Evolutionary conservation across 2,888 invertebrate genomes (phyloP).

Genomic region (Pterostichus madidus): DNA sequence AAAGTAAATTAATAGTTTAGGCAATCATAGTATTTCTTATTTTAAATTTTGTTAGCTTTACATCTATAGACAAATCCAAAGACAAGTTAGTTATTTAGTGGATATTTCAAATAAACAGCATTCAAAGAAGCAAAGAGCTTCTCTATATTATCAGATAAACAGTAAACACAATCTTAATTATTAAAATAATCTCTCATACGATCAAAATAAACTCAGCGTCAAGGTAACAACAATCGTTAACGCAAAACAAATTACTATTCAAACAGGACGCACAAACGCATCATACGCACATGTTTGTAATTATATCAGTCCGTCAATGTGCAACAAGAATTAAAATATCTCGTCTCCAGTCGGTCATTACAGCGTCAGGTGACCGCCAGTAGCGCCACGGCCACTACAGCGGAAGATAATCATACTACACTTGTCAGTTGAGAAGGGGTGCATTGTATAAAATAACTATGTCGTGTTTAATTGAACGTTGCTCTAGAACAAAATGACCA

Average conservation of each 20-base stretch:
- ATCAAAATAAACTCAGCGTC: constrained; percentile 27
- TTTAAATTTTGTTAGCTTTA: no score
- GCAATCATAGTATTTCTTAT: no score
- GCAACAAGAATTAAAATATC: constrained; percentile 52
- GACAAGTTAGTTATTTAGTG: no score
- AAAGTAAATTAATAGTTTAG: no score
- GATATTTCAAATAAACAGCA: no score
- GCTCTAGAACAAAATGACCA: constrained; percentile 37
- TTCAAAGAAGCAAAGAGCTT: no score
- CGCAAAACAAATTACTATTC: constrained; percentile 44
- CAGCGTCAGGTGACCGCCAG: constrained; percentile 20
- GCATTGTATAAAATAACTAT: constrained; percentile 29
- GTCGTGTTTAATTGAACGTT: constrained; percentile 37
- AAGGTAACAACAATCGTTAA: constrained; percentile 60
- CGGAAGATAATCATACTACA: constrained; percentile 19
- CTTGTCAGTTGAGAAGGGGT: constrained; percentile 8
- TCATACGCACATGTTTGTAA: constrained; percentile 37
- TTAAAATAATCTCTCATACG: not conserved
- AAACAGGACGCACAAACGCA: constrained; percentile 2
- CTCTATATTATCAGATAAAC: no score
- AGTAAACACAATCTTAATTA: no score
- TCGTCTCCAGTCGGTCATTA: constrained; percentile 44
- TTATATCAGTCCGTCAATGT: constrained; percentile 6
- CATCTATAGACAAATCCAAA: no score
- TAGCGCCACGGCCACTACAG: constrained; percentile 18